phyloP scores from a whole-genome alignment of 1,140 invertebrate species.

The Melanaphis sacchari region DNA sequence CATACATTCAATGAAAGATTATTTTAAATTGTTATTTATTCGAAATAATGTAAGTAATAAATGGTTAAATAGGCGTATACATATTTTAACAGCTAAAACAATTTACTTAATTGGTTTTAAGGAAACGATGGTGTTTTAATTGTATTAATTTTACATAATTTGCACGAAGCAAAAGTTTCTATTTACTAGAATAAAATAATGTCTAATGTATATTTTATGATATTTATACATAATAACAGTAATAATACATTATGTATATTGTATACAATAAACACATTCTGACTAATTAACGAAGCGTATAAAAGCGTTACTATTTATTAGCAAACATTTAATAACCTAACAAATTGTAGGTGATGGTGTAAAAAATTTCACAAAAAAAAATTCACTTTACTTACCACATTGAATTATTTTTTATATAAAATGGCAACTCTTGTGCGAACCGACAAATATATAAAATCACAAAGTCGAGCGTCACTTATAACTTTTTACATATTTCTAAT shows the following conservation, averaged over 20 bases:
- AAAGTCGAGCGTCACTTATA: background rate
- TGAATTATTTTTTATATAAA: background rate
- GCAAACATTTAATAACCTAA: background rate
- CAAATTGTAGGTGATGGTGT: background rate
- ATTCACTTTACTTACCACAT: background rate
- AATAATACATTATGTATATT: background rate
- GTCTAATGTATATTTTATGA: background rate
- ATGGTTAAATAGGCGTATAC: background rate
- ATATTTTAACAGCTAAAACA: background rate
- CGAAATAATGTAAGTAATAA: background rate
- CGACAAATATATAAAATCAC: background rate
- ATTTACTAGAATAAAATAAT: background rate
- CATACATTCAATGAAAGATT: background rate
- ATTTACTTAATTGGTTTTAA: background rate
- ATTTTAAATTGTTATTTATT: conserved; percentile 15
- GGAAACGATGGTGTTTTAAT: background rate
- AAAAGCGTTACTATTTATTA: background rate
- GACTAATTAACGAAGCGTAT: no score
- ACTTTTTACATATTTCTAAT: background rate
- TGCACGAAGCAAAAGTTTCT: background rate
- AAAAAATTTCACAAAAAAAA: background rate
- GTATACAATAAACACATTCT: no score
- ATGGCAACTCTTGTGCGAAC: background rate
- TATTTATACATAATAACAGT: background rate
- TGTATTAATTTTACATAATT: background rate